Base-by-base conservation (phyloP, 2,797 vertebrate genomes). In the Todus mexicanus region DNA sequence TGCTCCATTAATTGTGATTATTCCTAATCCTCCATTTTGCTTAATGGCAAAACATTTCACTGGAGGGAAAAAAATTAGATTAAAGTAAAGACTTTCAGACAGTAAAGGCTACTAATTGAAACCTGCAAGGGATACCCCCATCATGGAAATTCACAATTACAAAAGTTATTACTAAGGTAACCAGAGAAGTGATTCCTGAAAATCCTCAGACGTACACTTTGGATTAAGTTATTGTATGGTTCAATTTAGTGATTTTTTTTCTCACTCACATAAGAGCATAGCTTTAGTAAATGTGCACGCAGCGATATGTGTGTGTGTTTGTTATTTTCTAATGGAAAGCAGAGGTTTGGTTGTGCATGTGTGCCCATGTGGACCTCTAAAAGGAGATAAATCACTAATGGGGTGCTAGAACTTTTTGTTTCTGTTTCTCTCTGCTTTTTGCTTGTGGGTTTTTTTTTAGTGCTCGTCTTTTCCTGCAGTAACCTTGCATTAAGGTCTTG, bases 11-110 rank as follows among this genome's bases (percentile, higher is more conserved):
- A 92, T 96, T 92, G 92, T 93, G 84, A 89, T 93, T 89, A 91
- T 95, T 95, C 70, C 86, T 96, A 95, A 96, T 95, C 94, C 92
- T 89, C 90, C 84, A 71, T 95, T 97, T 94, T 93, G 68, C 83
- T 94, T 94, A 96, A 94, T 96, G 89, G 89, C 81, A 86, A 93
- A 96, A 90, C 78, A 94, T 94, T 94, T 93, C 79, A 87, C 84
- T 81, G 60, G 68, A 93, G 56, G 68, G 63, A 73, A 66, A 60
- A 86, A 78, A 79, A 93, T 83, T 75, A 94, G 84, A 92, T 91
- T 94, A 92, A 89, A 91, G 33, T 82, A 79, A 96, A 96, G 88
- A 93, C 63, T 92, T 88, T 86, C 14, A 89, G 75, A 78, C 35
- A 89, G 81, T 84, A 86, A 90, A 86, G 72, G 59, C 59, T 92